Base-by-base conservation (phyloP, 1,140 invertebrate species). In the Drosophila busckii region DNA sequence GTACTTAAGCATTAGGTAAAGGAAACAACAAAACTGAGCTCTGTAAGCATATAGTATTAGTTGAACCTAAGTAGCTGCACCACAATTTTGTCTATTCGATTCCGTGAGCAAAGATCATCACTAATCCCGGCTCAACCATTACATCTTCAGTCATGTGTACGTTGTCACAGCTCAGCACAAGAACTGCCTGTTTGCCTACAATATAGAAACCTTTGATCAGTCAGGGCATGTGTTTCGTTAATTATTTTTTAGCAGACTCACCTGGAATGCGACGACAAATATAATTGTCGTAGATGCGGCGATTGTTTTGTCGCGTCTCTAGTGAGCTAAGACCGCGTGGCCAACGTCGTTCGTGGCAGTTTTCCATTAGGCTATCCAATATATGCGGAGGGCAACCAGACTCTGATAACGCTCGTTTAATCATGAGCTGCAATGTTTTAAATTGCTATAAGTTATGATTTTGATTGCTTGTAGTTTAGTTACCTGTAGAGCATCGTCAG, bases 21-120 rank as follows among this genome's bases (percentile, higher is more conserved):
- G 68, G 54, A 82, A 73, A 65, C 64, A 73, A 80, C 64, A 73
- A 73, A 80, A 82, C 73, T 80, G 73, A 80, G 73, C 73, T 73
- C 73, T 63, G 40, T 68, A 76, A 41, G 44, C 37, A 48, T 56
- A 17, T 63, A 63, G 45, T 63, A 40, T 50, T 64, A 53, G 56
- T 63, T 60, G 29, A 49, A 38, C n/a, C n/a, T n/a, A n/a, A 66
- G 53, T 59, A 17, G 29, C 7, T 17, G 23, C n/a, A 8, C 13
- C 32, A 20, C 6, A 4, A 5, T 5, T 13, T 9, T 12, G 4
- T 40, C 44, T 84, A 87, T 58, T 98, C 97, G 48, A 98, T 96
- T 52, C 97, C 97, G 89, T 98, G 97, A 42, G 97, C 97, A 90
- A 99, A 99, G 75, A 99, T 99, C 96, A 99, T 98, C 8, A 98